Base-by-base conservation (phyloP, 2,797 vertebrate genomes). In the Choloepus didactylus region DNA sequence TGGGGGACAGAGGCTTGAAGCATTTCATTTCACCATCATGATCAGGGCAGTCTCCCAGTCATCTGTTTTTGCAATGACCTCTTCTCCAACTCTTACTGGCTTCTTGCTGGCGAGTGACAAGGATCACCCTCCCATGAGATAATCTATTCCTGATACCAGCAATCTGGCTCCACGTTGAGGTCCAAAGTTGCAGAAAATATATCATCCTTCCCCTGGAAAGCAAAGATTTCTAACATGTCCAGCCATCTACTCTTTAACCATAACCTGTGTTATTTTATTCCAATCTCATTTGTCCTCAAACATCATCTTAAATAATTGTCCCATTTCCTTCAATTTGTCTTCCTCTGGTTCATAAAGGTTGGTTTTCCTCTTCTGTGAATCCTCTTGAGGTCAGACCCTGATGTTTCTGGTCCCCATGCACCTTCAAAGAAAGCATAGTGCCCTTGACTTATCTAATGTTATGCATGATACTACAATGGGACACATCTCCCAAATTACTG, bases 201-300 rank as follows among this genome's bases (percentile, higher is more conserved):
- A 79, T 62, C 35, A 35, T 38, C 66, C 31, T 7, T 51, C 4
- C 31, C 79, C 54, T 25, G n/a, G 54, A 38, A 91, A 86, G 46
- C 38, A 69, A 79, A 62, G 27, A 16, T 83, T 76, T 81, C 88
- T 41, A 35, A 10, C 38, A 18, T 87, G 70, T 44, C 76, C n/a
- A 23, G 18, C 62, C 56, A 60, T 54, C 64, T 59, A 44, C 23
- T 88, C 49, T 75, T 72, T 91, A 59, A 38, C 51, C 72, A 10
- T 76, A n/a, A 38, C 14, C 35, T 95, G 75, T 85, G 21, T 73
- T 60, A 73, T 83, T 91, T 91, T 54, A n/a, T 80, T 79, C 44
- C 44, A 87, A 51, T 79, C n/a, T 54, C 25, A 15, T 82, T 64
- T 69, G 46, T 60, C 21, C 51, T 83, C 69, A 25, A 46, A 46